These are phyloP conservation scores for Bujurquina vittata DNA, from an alignment of 2,113 vertebrate species.

Conservation along the genomic window DNA sequence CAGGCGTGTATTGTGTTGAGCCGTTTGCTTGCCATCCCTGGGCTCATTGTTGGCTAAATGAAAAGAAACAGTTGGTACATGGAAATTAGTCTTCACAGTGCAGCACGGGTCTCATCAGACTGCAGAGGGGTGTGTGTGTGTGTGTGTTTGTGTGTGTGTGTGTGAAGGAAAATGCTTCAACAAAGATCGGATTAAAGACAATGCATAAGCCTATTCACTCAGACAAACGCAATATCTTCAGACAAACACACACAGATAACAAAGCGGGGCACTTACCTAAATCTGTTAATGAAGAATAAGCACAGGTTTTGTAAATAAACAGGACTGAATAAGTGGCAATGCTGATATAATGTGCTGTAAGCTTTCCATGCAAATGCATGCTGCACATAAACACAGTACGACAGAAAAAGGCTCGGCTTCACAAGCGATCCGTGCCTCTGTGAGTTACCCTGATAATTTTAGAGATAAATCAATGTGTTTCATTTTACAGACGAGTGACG, in stretches of 20 bases:
- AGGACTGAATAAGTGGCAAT: neutral
- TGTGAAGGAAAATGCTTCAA: conserved; percentile 2
- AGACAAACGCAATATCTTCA: conserved; percentile 12
- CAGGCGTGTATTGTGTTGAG: neutral
- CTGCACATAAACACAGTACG: neutral
- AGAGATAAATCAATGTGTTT: conserved; percentile 1
- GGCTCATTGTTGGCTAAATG: conserved; percentile 56
- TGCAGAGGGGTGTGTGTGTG: neutral
- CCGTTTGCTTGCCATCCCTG: conserved; percentile 61
- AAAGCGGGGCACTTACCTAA: conserved; percentile 47
- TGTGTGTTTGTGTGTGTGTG: neutral
- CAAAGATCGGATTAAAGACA: conserved; percentile 48
- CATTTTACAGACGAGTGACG: conserved; percentile 28
- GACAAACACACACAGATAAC: neutral
- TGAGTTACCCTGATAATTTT: neutral
- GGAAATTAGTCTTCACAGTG: conserved; percentile 16
- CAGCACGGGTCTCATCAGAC: conserved; percentile 1
- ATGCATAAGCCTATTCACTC: conserved; percentile 20
- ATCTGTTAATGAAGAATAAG: conserved; percentile 53
- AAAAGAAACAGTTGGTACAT: conserved; percentile 49
- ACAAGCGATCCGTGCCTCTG: neutral
- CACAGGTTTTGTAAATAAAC: conserved; percentile 33
- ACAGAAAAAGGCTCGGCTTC: neutral
- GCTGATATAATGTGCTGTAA: conserved; percentile 9
- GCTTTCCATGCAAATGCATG: neutral